Evolutionary conservation across 2,113 vertebrate genomes (phyloP).

Genomic region (Paralichthys olivaceus): DNA sequence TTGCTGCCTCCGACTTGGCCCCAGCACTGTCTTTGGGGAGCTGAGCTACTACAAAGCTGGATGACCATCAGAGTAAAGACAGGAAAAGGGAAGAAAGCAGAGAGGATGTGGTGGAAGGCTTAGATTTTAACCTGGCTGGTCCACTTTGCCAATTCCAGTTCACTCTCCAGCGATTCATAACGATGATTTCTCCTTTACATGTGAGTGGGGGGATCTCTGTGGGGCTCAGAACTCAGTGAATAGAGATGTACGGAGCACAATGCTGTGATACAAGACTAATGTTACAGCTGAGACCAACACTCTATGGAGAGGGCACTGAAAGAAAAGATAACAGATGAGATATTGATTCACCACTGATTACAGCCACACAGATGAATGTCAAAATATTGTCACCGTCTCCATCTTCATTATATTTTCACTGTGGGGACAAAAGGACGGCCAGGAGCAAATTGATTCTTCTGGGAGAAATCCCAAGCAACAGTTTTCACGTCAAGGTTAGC

Average conservation of each 20-base stretch:
- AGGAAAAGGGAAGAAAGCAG: not conserved
- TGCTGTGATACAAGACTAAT: slow-evolving; percentile 49
- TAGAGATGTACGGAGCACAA: slow-evolving; percentile 27
- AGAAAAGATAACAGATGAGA: slow-evolving; percentile 66
- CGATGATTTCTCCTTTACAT: slow-evolving; percentile 31
- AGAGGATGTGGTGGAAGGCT: slow-evolving; percentile 14
- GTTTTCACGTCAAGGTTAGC: slow-evolving; percentile 67
- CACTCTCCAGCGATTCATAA: slow-evolving; percentile 44
- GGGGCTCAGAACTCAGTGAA: slow-evolving; percentile 20
- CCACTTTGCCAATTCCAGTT: slow-evolving; percentile 23
- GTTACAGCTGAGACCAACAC: slow-evolving; percentile 19
- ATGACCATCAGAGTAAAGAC: slow-evolving; percentile 45
- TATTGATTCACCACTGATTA: slow-evolving; percentile 71
- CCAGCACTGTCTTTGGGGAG: slow-evolving; percentile 37
- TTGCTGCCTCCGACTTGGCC: slow-evolving; percentile 63
- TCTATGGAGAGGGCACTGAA: slow-evolving; percentile 32
- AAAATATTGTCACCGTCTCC: slow-evolving; percentile 63
- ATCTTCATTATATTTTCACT: slow-evolving; percentile 65
- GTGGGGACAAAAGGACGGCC: slow-evolving; percentile 57
- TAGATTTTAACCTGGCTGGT: slow-evolving; percentile 10
- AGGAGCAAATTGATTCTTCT: slow-evolving; percentile 43
- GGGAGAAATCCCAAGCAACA: slow-evolving; percentile 34
- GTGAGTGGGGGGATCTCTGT: slow-evolving; percentile 19
- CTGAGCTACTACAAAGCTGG: slow-evolving; percentile 54
- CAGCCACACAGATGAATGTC: slow-evolving; percentile 61